Base-by-base conservation (phyloP, 2,113 vertebrate species). In the Noturus placidus region DNA sequence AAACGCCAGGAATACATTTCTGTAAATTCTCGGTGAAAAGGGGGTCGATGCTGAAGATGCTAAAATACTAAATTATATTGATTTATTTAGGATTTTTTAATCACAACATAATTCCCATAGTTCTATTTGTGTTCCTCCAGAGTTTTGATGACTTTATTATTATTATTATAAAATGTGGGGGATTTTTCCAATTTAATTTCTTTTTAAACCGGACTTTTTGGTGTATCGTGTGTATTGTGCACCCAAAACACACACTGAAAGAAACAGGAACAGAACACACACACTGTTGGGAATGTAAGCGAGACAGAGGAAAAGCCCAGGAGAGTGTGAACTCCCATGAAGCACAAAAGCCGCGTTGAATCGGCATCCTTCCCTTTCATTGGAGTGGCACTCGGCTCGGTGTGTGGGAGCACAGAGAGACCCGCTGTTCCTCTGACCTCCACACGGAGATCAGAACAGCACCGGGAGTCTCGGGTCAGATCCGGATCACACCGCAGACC, bases 271-370 rank as follows among this genome's bases (percentile, higher is more conserved):
- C 38, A 74, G 84, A 76, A 52, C 86, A 70, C 30, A 35, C 35
- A 50, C 72, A 22, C 84, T 46, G 38, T 30, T 15, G n/a, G 80
- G 17, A 30, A 84, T 33, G 83, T 52, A 30, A 72, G 11, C 52
- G 76, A 91, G 90, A 93, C 89, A 93, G 91, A 93, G 89, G 11
- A 57, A 83, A 87, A 90, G 83, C 92, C 91, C 10, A 2, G 54
- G 76, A 93, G 90, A 87, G 83, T 83, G 76, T 67, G 72, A 92
- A 92, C 91, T 92, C 92, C 90, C 92, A 87, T 90, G 90, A 89
- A 90, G 92, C 91, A 95, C 92, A 94, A 95, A 93, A 92, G 92
- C 91, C 87, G 80, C 86, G 93, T 93, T 94, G 91, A 94, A 86
- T 92, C 87, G 87, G 30, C 56, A 87, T 88, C n/a, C 25, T 67